Percentiles rank a stretch among this genome's conserved stretches.
These are phyloP conservation scores for Danionella dracula DNA, from an alignment of 2,797 vertebrate genomes.

Conservation along the genomic window DNA sequence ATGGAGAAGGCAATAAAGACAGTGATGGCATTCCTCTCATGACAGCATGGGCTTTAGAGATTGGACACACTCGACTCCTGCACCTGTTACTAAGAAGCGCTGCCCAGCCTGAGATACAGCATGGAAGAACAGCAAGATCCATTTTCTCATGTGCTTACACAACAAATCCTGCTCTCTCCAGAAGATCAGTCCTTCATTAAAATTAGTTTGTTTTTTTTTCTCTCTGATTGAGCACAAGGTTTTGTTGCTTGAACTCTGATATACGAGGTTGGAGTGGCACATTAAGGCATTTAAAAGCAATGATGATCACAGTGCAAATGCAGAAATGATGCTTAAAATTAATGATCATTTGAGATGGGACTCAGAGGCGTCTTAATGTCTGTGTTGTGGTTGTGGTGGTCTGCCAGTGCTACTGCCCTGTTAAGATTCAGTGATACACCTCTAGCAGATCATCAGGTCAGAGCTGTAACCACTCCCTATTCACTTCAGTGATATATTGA, in stretches of 20 bases:
- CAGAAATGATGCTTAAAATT: background rate
- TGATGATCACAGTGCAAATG: background rate
- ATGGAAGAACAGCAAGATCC: background rate
- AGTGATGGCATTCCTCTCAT: slow-evolving; percentile 72
- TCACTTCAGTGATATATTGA: too few relatives aligned
- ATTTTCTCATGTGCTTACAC: slow-evolving; percentile 37
- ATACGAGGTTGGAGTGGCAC: background rate
- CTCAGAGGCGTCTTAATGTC: background rate
- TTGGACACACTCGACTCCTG: slow-evolving; percentile 67
- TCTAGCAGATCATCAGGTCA: too few relatives aligned
- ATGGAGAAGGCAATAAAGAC: slow-evolving; percentile 66
- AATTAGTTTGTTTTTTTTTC: background rate
- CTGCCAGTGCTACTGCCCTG: too few relatives aligned
- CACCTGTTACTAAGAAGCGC: slow-evolving; percentile 65
- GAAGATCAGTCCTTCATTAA: background rate
- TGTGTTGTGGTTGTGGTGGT: background rate
- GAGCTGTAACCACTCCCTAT: too few relatives aligned
- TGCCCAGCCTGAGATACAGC: slow-evolving; percentile 26
- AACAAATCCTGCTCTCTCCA: slow-evolving; percentile 35
- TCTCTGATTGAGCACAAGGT: background rate
- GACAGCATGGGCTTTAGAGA: slow-evolving; percentile 73
- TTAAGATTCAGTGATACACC: too few relatives aligned
- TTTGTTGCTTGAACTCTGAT: background rate
- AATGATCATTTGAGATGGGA: background rate
- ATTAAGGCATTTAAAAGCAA: background rate